These are phyloP conservation scores for Smutsia temminckii DNA, from an alignment of 2,797 vertebrate species.

Conservation along the genomic window DNA sequence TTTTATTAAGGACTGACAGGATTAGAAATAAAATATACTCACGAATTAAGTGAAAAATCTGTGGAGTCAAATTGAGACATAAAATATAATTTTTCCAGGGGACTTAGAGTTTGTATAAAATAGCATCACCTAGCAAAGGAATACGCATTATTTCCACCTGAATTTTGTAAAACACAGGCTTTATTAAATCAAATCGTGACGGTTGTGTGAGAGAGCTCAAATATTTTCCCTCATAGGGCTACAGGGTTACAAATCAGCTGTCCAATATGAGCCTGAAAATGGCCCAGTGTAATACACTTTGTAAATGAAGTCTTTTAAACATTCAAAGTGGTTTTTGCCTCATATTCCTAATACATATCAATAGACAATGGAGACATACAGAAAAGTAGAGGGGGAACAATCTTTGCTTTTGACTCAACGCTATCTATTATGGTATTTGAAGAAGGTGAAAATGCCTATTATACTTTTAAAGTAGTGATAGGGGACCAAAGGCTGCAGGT, in stretches of 20 bases:
- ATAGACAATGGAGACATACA: slow-evolving; percentile 28
- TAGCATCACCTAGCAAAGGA: background rate
- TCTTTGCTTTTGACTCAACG: slow-evolving; percentile 66
- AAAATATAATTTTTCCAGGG: background rate
- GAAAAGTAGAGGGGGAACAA: slow-evolving; percentile 36
- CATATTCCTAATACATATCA: slow-evolving; percentile 49
- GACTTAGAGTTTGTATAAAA: slow-evolving; percentile 43
- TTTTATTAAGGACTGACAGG: background rate
- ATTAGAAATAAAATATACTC: slow-evolving; percentile 23
- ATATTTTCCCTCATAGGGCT: slow-evolving; percentile 37
- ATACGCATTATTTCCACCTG: background rate
- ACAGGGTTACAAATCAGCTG: slow-evolving; percentile 55
- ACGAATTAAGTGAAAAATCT: background rate
- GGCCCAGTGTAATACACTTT: slow-evolving; percentile 46
- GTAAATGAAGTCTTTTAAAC: slow-evolving; percentile 72
- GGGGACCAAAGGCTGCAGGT: slow-evolving; percentile 71
- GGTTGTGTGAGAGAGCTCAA: background rate
- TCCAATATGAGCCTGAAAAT: slow-evolving; percentile 46
- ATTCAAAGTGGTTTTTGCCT: slow-evolving; percentile 54
- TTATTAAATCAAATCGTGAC: background rate
- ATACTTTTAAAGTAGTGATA: slow-evolving; percentile 67
- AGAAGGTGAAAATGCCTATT: slow-evolving; percentile 69
- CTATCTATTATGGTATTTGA: slow-evolving; percentile 73
- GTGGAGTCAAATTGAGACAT: background rate
- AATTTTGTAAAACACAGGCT: slow-evolving; percentile 51